Base-by-base conservation (phyloP, 2,888 invertebrate genomes). In the Choristoneura rosaceana region DNA sequence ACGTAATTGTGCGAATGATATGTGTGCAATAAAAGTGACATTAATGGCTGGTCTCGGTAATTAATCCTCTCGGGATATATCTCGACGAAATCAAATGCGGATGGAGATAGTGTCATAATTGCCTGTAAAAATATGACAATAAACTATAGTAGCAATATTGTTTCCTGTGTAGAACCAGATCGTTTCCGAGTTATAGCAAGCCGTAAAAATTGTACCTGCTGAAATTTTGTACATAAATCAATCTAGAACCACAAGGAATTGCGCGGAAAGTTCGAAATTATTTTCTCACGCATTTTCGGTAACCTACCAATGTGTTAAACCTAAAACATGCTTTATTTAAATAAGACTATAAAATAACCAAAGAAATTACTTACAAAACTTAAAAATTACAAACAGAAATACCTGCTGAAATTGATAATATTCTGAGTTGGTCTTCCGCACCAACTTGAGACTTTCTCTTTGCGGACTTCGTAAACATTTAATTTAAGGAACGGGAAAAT, bases 1-100 rank as follows among this genome's bases (percentile, higher is more conserved):
- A 76, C 81, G 78, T 79, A 83, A 85, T 84, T 82, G 81, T 80
- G 75, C 75, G 81, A 84, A 86, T 87, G 86, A 88, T 82, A 84
- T 83, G 84, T 84, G 82, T 81, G 86, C 80, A 83, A 88, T 89
- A 88, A 89, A 88, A 82, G 74, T 85, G 88, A 87, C 89, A 76
- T 83, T 88, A 87, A 89, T 87, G 85, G 83, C 74, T 81, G 75
- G 81, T 78, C 80, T 77, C 76, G 79, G 82, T 84, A 88, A 89
- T 89, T 87, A 86, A 87, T 87, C 80, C 79, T 73, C 73, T 75
- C 74, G 75, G 81, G 80, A 84, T 82, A 82, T 81, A 81, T 75
- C 74, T 75, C 76, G 74, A 75, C 74, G 74, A 38, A 60, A 70
- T 70, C 70, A 58, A 70, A 58, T 47, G 17, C 41, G 61, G 61